Base-by-base conservation (phyloP, 2,888 invertebrate genomes). In the Aphidoletes aphidimyza region DNA sequence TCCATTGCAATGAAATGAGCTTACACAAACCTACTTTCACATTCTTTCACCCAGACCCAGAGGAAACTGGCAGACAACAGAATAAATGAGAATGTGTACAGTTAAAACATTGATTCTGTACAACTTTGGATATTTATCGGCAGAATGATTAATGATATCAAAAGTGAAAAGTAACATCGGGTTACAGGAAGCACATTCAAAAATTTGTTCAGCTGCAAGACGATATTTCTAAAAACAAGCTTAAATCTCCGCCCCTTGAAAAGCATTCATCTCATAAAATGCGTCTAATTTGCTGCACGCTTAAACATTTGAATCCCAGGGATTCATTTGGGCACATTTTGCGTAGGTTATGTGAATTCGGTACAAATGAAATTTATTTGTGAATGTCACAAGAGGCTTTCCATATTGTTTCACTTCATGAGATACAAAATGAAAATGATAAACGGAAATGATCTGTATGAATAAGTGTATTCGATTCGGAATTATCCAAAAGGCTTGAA, bases 141-240 rank as follows among this genome's bases (percentile, higher is more conserved):
- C 34, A 30, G 69, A 69, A 69, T 69, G 69, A 69, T 69, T 69
- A 69, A 69, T 69, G 69, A 69, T 69, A 69, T 69, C 69, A 69
- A 69, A 69, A 69, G 69, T 69, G 69, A 69, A 69, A 69, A 69
- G 69, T 69, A 69, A 69, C 69, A 69, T 69, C 69, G 69, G 69
- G 69, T 34, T 69, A 69, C 30, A 69, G 14, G 30, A 69, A 69
- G 69, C 69, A 69, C 14, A 69, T 30, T 30, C 69, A 14, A 69
- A n/a, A 69, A 69, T 69, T 30, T 5, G 11, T 19, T 26, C 11
- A 34, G 30, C 17, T n/a, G 8, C 54, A 54, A 54, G 22, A 14
- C 6, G 26, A 54, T 5, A 54, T 54, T 9, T 69, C 30, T 5
- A 1, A 3, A 54, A 14, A 34, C 69, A 30, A 69, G 30, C 69